Evolutionary conservation across 2,113 vertebrate genomes (phyloP).

Genomic region (Gopherus evgoodei): DNA sequence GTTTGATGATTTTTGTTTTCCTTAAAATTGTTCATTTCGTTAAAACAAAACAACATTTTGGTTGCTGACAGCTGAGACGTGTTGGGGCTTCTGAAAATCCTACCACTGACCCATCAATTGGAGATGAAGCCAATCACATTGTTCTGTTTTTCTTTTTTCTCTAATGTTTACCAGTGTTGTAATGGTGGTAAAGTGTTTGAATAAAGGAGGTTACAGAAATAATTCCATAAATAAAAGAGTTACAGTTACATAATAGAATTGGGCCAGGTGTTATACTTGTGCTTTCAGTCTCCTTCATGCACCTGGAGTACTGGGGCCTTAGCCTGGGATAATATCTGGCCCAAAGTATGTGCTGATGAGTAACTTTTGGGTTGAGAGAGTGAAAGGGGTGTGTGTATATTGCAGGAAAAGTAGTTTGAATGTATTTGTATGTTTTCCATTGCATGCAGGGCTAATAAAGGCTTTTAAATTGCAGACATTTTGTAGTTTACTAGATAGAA

Average conservation of each 20-base stretch:
- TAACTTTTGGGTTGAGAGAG: not conserved
- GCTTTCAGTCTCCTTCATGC: not conserved
- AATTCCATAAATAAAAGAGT: too few species aligned
- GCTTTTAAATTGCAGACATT: not conserved
- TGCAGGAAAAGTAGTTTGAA: not conserved
- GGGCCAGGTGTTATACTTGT: not conserved
- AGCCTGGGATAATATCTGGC: not conserved
- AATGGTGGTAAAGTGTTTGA: rapidly evolving
- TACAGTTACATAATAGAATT: rapidly evolving
- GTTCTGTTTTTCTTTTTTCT: not conserved
- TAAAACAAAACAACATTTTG: not conserved
- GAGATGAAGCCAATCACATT: rapidly evolving
- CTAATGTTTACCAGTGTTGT: not conserved
- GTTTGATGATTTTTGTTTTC: not conserved
- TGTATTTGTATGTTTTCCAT: not conserved
- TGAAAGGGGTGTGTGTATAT: not conserved
- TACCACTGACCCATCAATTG: rapidly evolving
- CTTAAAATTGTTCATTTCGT: not conserved
- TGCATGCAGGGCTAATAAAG: not conserved
- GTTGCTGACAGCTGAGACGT: not conserved
- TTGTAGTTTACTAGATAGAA: not conserved
- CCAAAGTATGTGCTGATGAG: not conserved
- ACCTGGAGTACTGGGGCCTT: not conserved
- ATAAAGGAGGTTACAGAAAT: rapidly evolving
- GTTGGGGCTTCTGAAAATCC: not conserved